Base-by-base conservation (phyloP, 1,140 invertebrate species). In the Centruroides sculpturatus region DNA sequence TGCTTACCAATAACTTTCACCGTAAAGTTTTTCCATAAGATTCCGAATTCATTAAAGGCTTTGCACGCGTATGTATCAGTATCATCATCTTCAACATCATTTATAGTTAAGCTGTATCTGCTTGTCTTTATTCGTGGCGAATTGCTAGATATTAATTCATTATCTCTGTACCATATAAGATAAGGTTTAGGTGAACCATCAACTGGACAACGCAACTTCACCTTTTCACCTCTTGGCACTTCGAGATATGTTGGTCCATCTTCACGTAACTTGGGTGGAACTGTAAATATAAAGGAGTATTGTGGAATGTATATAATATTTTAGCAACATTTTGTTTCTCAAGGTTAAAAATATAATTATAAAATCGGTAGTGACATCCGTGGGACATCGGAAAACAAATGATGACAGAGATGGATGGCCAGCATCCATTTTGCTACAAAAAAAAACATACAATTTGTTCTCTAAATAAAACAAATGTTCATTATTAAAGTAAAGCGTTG, bases 21-120 rank as follows among this genome's bases (percentile, higher is more conserved):
- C 1, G 71, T 72, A 63, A 69, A 72, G 61, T 72, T 73, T 41
- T 61, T 61, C 70, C 70, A 71, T 11, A 63, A 36, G 35, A 63
- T 41, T 0, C 70, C 71, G 48, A 64, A 49, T 13, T 69, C 55
- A 59, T 70, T 68, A 9, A 61, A 46, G n/a, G 67, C 68, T 34
- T 63, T 59, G 56, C 72, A 72, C 2, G 62, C 50, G 59, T 71
- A 73, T 0, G 60, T 12, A 3, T 68, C 71, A 9, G 54, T 58
- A 53, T 72, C 69, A 12, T 67, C 56, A 34, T 47, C 34, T 11
- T 46, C 48, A 3, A 67, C 67, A 13, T 58, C 13, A 13, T 63
- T 55, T 48, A 73, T 69, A 3, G 61, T 64, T 41, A 73, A 59
- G n/a, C 65, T 63, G 56, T 66, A 66, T 11, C 64, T 62, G 5